Base-by-base conservation (phyloP, 2,113 vertebrate genomes). In the Pomatorhinus ruficollis region DNA sequence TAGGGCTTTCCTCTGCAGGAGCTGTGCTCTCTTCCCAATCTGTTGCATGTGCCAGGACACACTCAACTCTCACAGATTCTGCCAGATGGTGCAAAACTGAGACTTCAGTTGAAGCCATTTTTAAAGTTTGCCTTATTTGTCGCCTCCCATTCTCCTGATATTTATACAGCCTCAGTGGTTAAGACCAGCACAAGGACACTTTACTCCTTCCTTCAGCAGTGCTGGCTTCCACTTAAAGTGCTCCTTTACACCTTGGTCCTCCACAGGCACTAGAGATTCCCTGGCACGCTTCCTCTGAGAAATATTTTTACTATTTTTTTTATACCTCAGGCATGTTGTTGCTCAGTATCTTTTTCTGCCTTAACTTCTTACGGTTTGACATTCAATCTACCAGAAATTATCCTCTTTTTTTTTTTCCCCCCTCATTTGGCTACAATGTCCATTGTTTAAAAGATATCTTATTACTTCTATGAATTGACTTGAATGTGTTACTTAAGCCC, bases 301-400 rank as follows among this genome's bases (percentile, higher is more conserved):
- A 65, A 83, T 47, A 47, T 24, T 80, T 68, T 37, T 56, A 23
- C 35, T 79, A 5, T 37, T 91, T 78, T 76, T 93, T 70, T 85
- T 35, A 95, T 80, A 88, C 83, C 70, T 92, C 76, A 86, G 72
- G 79, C 92, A 86, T 33, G 22, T 64, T 83, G 63, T 66, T 93
- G 47, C 83, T 92, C 80, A 81, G 23, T 77, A 88, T 92, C 60
- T 83, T 91, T 70, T 93, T 65, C 82, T 93, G 86, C 85, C 75
- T 86, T 92, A 61, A 79, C 45, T 90, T 95, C 88, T 87, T 77
- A 90, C 5, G 12, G 49, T 80, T 92, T 93, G 90, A 90, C 68
- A 86, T 74, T 83, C 35, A 80, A 52, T 39, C 59, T 88, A 75
- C 79, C 90, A 94, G 68, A 92, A 92, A 93, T 35, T 0, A 17